phyloP scores from a whole-genome alignment of 2,888 invertebrate genomes.

The Parnassius orleans region DNA sequence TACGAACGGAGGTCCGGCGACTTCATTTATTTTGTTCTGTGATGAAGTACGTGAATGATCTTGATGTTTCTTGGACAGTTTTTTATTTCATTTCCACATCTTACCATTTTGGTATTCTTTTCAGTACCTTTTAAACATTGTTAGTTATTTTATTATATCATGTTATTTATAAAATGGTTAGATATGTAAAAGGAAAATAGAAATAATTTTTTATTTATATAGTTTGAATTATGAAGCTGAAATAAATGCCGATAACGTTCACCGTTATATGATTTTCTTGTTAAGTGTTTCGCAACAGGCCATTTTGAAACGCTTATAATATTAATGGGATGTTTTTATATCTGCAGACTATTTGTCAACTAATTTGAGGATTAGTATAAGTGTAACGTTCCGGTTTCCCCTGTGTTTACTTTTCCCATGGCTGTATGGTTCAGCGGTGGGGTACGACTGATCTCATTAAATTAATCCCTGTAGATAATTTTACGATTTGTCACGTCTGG shows the following conservation, averaged over 20 bases:
- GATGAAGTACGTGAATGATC: slow-evolving; percentile 13
- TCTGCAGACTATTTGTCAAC: slow-evolving; percentile 53
- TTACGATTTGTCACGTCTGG: slow-evolving; percentile 61
- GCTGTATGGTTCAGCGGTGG: slow-evolving; percentile 44
- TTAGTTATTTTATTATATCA: too few species aligned
- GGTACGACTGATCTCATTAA: slow-evolving; percentile 66
- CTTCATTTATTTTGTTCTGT: slow-evolving; percentile 22
- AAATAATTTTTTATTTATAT: too few species aligned
- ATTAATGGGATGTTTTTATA: slow-evolving; percentile 31
- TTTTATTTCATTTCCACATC: slow-evolving; percentile 3
- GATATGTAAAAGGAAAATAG: too few species aligned
- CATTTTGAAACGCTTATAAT: slow-evolving; percentile 12
- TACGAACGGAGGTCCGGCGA: slow-evolving; percentile 26
- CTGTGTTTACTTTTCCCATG: slow-evolving; percentile 77
- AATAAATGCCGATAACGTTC: background rate
- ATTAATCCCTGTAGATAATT: slow-evolving; percentile 70
- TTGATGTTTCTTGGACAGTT: slow-evolving; percentile 9
- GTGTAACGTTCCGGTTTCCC: slow-evolving; percentile 50
- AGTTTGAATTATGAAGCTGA: too few species aligned
- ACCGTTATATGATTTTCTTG: slow-evolving; percentile 1
- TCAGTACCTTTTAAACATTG: too few species aligned
- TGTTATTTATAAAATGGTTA: too few species aligned
- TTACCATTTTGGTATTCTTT: background rate
- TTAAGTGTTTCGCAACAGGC: slow-evolving; percentile 10
- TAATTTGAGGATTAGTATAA: slow-evolving; percentile 65